phyloP scores from a whole-genome alignment of 2,113 vertebrate genomes.

The Willisornis vidua region DNA sequence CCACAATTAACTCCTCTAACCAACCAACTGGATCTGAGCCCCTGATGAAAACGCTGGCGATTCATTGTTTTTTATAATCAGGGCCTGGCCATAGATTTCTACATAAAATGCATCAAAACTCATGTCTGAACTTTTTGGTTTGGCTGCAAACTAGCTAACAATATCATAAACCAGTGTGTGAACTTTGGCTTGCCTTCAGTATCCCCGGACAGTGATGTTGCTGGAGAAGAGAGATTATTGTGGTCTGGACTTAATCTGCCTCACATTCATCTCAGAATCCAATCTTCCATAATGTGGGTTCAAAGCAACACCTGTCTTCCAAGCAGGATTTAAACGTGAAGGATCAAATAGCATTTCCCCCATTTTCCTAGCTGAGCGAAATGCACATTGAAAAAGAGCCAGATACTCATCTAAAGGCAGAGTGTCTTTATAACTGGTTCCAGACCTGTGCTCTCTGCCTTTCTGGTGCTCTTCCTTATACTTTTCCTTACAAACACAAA shows the following conservation, averaged over 20 bases:
- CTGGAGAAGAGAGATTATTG: slow-evolving; percentile 34
- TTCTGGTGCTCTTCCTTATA: background rate
- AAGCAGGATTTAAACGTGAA: slow-evolving; percentile 32
- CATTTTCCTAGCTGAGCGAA: background rate
- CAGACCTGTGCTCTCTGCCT: background rate
- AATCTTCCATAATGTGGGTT: slow-evolving; percentile 30
- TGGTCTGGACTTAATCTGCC: slow-evolving; percentile 53
- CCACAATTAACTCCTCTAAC: background rate
- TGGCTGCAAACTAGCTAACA: slow-evolving; percentile 28
- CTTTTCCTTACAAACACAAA: background rate
- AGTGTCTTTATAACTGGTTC: slow-evolving; percentile 33
- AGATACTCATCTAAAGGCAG: background rate
- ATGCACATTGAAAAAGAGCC: slow-evolving; percentile 28
- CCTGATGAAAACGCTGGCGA: background rate
- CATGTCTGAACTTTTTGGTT: background rate
- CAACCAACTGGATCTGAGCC: background rate
- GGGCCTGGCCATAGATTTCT: background rate
- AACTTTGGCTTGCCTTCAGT: slow-evolving; percentile 53
- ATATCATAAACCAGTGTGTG: slow-evolving; percentile 26
- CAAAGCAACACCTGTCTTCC: slow-evolving; percentile 61
- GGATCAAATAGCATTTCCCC: slow-evolving; percentile 45
- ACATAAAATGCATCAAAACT: background rate
- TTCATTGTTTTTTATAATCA: background rate
- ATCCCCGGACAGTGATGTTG: background rate
- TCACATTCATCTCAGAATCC: slow-evolving; percentile 35